Evolutionary conservation across 2,888 invertebrate species (phyloP), one percentile per base, ranked within the genome.

Genomic region (Thelaira solivaga): DNA sequence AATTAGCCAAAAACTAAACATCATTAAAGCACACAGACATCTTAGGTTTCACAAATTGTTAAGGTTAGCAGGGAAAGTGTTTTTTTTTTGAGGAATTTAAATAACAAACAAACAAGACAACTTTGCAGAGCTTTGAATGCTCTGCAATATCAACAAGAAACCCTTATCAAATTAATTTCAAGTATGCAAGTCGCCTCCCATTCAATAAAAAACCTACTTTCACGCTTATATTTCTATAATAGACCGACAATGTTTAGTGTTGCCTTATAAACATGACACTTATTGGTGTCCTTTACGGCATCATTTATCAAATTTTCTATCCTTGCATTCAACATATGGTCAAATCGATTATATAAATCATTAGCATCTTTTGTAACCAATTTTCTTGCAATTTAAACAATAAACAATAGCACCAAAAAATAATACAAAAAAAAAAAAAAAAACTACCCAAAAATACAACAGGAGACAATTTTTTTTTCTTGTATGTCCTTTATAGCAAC

Each of bases 261-360:
- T 13, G 3, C 24, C 20, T 51, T 18, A 5, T 4, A 59, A 65
- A 59, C 65, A 65, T 80, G 82, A 83, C 83, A 83, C 82, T 84
- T 82, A 81, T 82, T 81, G 81, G 71, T 55, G 22, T 73, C 73
- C 49, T 55, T 67, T 68, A 55, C 39, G 36, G 31, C 65, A 69
- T 53, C 67, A 64, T 80, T 80, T 76, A 68, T 80, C 80, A 76
- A 47, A 68, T 39, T 20, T 34, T 39, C 13, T 11, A 18, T 59
- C 59, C 55, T 31, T 49, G 36, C 31, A 20, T 39, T 78, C 80
- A 81, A 84, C 87, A 86, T 87, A 86, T 87, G 87, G 87, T 87
- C 88, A 86, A 87, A 87, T 86, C 87, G 86, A 87, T 88, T 86
- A 87, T 85, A 87, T 88, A 87, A 87, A 88, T 88, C 88, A 88